Conservation (phyloP, 2,888 invertebrate genomes). For the Polydrusus pterygomalis region DNA sequence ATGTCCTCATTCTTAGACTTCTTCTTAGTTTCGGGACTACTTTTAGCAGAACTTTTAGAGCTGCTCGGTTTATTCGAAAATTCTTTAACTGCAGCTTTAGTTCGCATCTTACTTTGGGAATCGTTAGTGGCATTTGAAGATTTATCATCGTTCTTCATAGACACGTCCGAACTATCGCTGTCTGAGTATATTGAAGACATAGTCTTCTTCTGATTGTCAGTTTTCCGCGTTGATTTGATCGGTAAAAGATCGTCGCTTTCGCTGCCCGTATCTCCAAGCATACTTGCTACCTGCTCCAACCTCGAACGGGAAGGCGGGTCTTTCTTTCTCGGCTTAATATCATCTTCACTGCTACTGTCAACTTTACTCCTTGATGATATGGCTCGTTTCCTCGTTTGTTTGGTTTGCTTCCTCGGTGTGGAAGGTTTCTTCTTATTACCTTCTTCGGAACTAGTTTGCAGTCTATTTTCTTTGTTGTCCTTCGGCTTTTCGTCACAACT, state of each 20-base stretch:
- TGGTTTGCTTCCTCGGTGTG: conserved; percentile 51
- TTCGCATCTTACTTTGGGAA: conserved; percentile 81
- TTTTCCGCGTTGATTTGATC: conserved; percentile 65
- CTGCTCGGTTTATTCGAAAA: conserved; percentile 76
- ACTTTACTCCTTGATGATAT: conserved; percentile 67
- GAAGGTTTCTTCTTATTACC: conserved; percentile 68
- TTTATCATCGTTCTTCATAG: conserved; percentile 77
- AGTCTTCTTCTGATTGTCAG: conserved; percentile 71
- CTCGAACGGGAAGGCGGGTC: conserved; percentile 73
- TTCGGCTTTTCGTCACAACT: conserved; percentile 71
- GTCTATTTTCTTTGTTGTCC: conserved; percentile 73
- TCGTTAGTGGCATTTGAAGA: conserved; percentile 80
- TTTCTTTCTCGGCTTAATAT: conserved; percentile 72
- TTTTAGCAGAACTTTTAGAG: conserved; percentile 66
- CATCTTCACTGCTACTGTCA: conserved; percentile 80
- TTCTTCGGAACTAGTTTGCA: conserved; percentile 73
- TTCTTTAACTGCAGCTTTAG: conserved; percentile 90
- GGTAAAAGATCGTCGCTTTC: conserved; percentile 86
- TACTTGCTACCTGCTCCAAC: conserved; percentile 84
- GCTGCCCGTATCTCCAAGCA: conserved; percentile 80
- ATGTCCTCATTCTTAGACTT: conserved; percentile 59
- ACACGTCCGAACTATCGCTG: conserved; percentile 77
- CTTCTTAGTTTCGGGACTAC: conserved; percentile 59
- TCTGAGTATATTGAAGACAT: conserved; percentile 90
- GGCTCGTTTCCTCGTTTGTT: conserved; percentile 67